phyloP scores from a whole-genome alignment of 2,888 invertebrate species.

The Amphiduros pacificus region DNA sequence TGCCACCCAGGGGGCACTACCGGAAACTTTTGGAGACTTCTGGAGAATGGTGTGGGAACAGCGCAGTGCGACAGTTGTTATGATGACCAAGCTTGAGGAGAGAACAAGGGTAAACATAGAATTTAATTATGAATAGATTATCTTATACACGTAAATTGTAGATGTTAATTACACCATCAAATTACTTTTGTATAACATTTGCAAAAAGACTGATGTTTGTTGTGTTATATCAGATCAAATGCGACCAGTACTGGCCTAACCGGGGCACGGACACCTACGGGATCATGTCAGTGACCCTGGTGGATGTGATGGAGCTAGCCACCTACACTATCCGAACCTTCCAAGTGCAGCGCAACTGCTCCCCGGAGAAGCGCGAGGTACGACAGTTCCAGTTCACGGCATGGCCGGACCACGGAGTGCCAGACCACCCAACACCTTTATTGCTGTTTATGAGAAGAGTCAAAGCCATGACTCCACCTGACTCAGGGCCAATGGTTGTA shows the following conservation, averaged over 20 bases:
- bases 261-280: slow-evolving; percentile 94
- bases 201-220: not conserved
- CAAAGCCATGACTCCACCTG: slow-evolving; percentile 72
- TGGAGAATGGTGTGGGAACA: slow-evolving; percentile 99
- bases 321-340: slow-evolving; percentile 98
- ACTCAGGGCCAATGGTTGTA: slow-evolving; percentile 91
- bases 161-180: too few relatives aligned
- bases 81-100: slow-evolving; percentile 99
- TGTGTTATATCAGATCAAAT: slow-evolving; percentile 65
- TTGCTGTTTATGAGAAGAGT: slow-evolving; percentile 94
- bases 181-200: not conserved
- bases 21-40: slow-evolving; percentile 96
- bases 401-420: slow-evolving; percentile 99
- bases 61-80: slow-evolving; percentile 89
- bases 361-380: slow-evolving; percentile 77
- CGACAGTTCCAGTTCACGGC: slow-evolving; percentile 98
- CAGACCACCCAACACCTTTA: slow-evolving; percentile 98
- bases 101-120: slow-evolving; percentile 79
- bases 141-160: too few relatives aligned
- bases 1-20: slow-evolving; percentile 95
- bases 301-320: slow-evolving; percentile 94
- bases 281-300: slow-evolving; percentile 88
- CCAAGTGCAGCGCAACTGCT: slow-evolving; percentile 54
- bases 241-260: slow-evolving; percentile 89
- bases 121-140: too few relatives aligned